Percentiles rank a stretch among this genome's conserved stretches.
phyloP scores from a whole-genome alignment of 2,888 invertebrate genomes.

The Thymelicus sylvestris region DNA sequence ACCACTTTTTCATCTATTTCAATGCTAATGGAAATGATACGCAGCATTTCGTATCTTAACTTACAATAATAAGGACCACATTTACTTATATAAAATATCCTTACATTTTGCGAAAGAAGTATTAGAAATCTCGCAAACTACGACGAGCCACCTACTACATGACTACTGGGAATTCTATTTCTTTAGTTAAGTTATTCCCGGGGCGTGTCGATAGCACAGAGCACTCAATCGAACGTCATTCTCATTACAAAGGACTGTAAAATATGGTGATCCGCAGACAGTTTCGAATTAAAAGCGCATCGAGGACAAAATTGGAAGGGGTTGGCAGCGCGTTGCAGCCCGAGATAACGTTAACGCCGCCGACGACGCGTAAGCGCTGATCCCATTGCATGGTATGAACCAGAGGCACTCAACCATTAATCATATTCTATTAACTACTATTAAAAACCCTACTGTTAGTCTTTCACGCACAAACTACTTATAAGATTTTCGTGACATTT shows the following conservation, averaged over 20 bases:
- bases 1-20: too few species aligned
- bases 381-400: conserved; percentile 61
- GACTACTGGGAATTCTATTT: conserved; percentile 15
- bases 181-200: conserved; percentile 21
- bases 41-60: too few species aligned
- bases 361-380: conserved; percentile 63
- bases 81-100: too few species aligned
- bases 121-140: background rate
- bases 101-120: too few species aligned
- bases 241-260: conserved; percentile 66
- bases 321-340: conserved; percentile 62
- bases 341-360: conserved; percentile 64
- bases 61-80: too few species aligned
- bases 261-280: conserved; percentile 78
- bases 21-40: too few species aligned
- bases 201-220: conserved; percentile 58
- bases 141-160: background rate
- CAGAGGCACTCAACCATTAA: conserved; percentile 46
- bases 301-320: conserved; percentile 68
- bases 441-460: too few species aligned
- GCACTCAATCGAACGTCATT: conserved; percentile 63
- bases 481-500: too few species aligned
- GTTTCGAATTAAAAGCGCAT: conserved; percentile 71
- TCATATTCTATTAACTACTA: too few species aligned
- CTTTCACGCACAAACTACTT: too few species aligned